Evolutionary conservation across 1,140 invertebrate genomes (phyloP).

Genomic region (Lordiphosa clarofinis): DNA sequence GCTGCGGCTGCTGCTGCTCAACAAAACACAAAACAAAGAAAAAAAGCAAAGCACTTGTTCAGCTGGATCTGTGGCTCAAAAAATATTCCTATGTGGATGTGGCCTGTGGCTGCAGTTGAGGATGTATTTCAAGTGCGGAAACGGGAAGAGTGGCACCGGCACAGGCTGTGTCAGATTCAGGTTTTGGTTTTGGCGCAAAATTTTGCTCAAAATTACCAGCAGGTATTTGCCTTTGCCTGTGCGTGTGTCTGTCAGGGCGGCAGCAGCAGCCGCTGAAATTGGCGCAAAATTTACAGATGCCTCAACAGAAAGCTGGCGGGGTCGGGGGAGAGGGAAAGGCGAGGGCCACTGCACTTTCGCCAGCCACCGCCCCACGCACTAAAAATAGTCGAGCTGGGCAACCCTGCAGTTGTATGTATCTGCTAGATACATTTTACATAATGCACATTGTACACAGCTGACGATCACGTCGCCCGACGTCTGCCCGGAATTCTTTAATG

Average conservation of each 20-base stretch:
- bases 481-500: constrained; percentile 43
- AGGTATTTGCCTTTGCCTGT: constrained; percentile 45
- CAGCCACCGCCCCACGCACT: constrained; percentile 24
- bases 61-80: constrained; percentile 50
- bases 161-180: constrained; percentile 60
- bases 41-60: constrained; percentile 70
- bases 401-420: constrained; percentile 36
- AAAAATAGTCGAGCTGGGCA: constrained; percentile 38
- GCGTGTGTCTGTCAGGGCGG: constrained; percentile 18
- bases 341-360: constrained; percentile 3
- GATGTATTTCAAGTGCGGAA: constrained; percentile 52
- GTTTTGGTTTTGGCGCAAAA: constrained; percentile 75
- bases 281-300: constrained; percentile 73
- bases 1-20: constrained; percentile 39
- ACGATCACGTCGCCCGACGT: background rate
- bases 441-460: constrained; percentile 6
- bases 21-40: constrained; percentile 39
- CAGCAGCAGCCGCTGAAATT: constrained; percentile 63
- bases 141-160: constrained; percentile 29
- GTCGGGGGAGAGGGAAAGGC: constrained; percentile 6
- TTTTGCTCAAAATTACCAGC: constrained; percentile 66
- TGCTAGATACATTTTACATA: constrained; percentile 38
- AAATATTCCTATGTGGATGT: no score
- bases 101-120: constrained; percentile 3
- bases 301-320: constrained; percentile 26